These are phyloP conservation scores for Diorhabda sublineata DNA, from an alignment of 1,140 invertebrate species.

Conservation along the genomic window DNA sequence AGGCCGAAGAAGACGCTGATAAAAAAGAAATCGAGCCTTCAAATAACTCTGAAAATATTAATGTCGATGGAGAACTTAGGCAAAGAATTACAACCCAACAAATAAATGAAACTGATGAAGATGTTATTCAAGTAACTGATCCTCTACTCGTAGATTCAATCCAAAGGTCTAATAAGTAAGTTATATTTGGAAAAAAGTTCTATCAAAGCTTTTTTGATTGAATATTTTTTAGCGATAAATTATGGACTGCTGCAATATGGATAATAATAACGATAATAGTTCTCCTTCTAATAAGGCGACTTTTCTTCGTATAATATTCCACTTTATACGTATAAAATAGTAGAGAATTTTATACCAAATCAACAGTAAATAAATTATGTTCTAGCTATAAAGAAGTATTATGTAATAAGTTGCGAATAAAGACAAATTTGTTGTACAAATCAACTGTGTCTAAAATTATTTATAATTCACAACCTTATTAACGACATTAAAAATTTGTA, in stretches of 20 bases:
- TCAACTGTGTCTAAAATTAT: no score
- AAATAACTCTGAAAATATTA: slow-evolving; percentile 13
- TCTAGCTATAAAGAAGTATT: no score
- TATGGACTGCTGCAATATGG: slow-evolving; percentile 41
- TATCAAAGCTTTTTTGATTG: background rate
- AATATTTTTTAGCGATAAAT: slow-evolving; percentile 37
- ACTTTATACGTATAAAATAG: background rate
- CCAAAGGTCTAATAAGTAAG: slow-evolving; percentile 21
- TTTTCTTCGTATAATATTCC: slow-evolving; percentile 34
- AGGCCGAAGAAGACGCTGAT: slow-evolving; percentile 40
- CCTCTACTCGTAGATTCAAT: slow-evolving; percentile 11
- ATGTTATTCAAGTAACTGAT: slow-evolving; percentile 5
- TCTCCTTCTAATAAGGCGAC: slow-evolving; percentile 36
- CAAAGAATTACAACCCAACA: slow-evolving; percentile 9
- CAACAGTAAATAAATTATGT: no score
- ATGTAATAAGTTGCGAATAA: no score
- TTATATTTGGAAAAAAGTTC: background rate
- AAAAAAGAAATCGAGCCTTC: slow-evolving; percentile 16
- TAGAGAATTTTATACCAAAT: slow-evolving; percentile 16
- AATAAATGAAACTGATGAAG: slow-evolving; percentile 18
- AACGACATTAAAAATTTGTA: no score
- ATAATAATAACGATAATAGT: slow-evolving; percentile 39
- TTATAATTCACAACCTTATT: no score
- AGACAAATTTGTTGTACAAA: no score
- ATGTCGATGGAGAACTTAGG: slow-evolving; percentile 14